A percentile compares a stretch with the other conserved stretches of the same genome.
These are phyloP conservation scores for Chrysochloris asiatica DNA, from an alignment of 2,113 vertebrate species.

Conservation along the genomic window DNA sequence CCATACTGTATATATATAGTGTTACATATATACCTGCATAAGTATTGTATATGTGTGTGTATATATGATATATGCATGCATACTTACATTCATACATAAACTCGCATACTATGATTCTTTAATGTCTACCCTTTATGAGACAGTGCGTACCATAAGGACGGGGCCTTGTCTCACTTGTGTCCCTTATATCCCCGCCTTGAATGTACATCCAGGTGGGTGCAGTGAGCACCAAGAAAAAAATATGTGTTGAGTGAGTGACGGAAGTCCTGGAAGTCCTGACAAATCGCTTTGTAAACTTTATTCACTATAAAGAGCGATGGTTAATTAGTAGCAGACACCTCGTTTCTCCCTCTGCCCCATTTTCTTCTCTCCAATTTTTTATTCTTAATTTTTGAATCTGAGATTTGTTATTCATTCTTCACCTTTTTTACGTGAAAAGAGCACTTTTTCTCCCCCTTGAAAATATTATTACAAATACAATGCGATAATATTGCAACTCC, in stretches of 20 bases:
- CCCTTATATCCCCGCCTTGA: accelerated
- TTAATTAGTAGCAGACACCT: not conserved
- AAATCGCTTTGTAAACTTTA: constrained; percentile 18
- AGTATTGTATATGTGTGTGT: no score
- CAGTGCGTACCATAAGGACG: not conserved
- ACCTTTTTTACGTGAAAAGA: not conserved
- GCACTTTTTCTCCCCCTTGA: not conserved
- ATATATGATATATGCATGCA: no score
- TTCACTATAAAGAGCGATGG: not conserved
- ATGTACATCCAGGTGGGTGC: not conserved
- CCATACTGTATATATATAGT: no score
- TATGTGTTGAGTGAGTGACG: not conserved
- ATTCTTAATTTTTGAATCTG: constrained; percentile 38
- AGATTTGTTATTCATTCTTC: constrained; percentile 1
- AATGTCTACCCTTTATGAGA: not conserved
- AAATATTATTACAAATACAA: not conserved
- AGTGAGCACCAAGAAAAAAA: not conserved
- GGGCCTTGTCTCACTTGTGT: not conserved
- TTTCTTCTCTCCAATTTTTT: constrained; percentile 33
- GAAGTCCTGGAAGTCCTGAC: no score
- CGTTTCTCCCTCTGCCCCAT: constrained; percentile 4
- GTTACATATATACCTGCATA: no score
- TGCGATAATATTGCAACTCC: not conserved
- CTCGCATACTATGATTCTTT: not conserved
- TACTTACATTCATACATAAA: no score